phyloP scores from a whole-genome alignment of 2,113 vertebrate genomes.

The Ifrita kowaldi region DNA sequence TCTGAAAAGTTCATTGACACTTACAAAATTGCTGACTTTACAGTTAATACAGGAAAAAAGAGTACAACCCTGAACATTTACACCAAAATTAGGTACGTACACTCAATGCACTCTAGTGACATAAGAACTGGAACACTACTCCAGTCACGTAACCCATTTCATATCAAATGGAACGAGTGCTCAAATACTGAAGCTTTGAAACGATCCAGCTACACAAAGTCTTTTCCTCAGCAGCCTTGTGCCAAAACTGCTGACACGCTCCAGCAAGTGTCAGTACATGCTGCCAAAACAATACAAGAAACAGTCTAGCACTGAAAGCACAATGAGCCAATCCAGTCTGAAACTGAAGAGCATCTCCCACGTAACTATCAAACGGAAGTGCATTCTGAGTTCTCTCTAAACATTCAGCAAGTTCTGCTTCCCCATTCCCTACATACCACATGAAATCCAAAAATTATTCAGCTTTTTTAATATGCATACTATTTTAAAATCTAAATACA shows the following conservation, averaged over 20 bases:
- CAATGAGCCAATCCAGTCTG: not conserved
- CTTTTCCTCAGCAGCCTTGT: not conserved
- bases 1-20: not conserved
- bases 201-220: not conserved
- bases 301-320: not conserved
- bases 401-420: not conserved
- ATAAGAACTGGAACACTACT: not conserved
- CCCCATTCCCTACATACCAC: not conserved
- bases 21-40: not conserved
- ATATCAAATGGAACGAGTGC: not conserved
- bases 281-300: conserved; percentile 22
- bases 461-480: not conserved
- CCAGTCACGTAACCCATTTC: not conserved
- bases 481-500: not conserved
- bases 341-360: not conserved
- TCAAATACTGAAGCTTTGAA: not conserved
- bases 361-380: not conserved
- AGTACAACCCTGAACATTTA: not conserved
- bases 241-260: not conserved
- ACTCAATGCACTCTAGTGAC: not conserved
- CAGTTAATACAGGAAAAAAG: not conserved
- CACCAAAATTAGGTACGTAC: not conserved
- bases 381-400: not conserved
- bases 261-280: not conserved
- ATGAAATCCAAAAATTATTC: not conserved